Base-by-base conservation (phyloP, 2,888 invertebrate species). In the Stegana nigrithorax region DNA sequence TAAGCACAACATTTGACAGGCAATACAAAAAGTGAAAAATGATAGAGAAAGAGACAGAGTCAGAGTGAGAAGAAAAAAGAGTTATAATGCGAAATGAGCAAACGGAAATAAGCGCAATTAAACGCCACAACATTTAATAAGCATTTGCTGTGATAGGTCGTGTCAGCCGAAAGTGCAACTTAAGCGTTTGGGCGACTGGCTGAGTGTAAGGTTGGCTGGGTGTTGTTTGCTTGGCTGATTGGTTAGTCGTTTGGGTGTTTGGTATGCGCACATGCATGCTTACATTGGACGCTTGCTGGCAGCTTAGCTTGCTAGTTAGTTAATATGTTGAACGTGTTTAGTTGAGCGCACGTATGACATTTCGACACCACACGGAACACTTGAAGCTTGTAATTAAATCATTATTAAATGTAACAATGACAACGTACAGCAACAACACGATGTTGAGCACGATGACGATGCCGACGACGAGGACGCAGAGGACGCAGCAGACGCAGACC, bases 371-470 rank as follows among this genome's bases (percentile, higher is more conserved):
- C 56, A 42, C 64, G 58, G 62, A 50, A 25, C 65, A 57, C 65
- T 69, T 23, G 59, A 63, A 56, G 64, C 42, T 55, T 63, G 67
- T 66, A 72, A 75, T 78, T 75, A 75, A 78, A 73, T 76, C 68
- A 71, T 76, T 68, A 73, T 70, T 71, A 67, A 51, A 60, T 62
- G 17, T 23, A 55, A 62, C 47, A 47, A 47, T 47, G 23, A 10
- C n/a, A n/a, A n/a, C n/a, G n/a, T n/a, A n/a, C n/a, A n/a, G n/a
- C n/a, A n/a, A n/a, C n/a, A n/a, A n/a, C n/a, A n/a, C n/a, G n/a
- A n/a, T 47, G 17, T 19, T 17, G 44, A 17, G 44, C 10, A 10
- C 14, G 19, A 7, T 36, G n/a, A 36, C 21, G n/a, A n/a, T n/a
- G n/a, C n/a, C n/a, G n/a, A n/a, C n/a, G n/a, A n/a, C n/a, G n/a